Base-by-base conservation (phyloP, 1,140 invertebrate species). In the Calycopis cecrops region DNA sequence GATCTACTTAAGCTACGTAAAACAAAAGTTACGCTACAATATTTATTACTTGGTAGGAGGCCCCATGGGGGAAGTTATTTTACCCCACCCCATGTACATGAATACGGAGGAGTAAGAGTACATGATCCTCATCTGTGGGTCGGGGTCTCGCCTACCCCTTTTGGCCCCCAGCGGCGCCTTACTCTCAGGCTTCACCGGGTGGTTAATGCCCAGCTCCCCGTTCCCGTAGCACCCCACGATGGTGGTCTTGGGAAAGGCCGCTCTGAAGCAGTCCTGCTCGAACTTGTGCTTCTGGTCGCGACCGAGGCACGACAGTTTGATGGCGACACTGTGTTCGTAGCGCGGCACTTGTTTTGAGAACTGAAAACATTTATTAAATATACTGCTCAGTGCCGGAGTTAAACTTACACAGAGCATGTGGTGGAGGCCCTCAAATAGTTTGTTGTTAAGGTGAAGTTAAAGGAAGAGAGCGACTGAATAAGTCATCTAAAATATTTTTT, bases 221-320 rank as follows among this genome's bases (percentile, higher is more conserved):
- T 84, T 79, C 3, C 85, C 86, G 57, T 73, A 85, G 55, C 83
- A 85, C 37, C 82, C 85, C 44, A 74, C 49, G 4, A 87, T 60
- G n/a, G 68, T 66, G 6, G 83, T 87, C 18, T 67, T 54, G 0
- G 85, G 86, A 55, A 88, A 87, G 9, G 67, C 69, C 1, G 68
- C 60, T 2, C 79, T 65, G 60, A 86, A 85, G 28, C 64, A 72
- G 4, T 80, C 69, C 54, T 81, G 74, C 48, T 88, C 83, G 8
- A 72, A 51, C 14, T 72, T 70, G 52, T 84, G 78, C 33, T 73
- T 80, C 48, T 71, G 60, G 35, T 81, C 76, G 1, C 85, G 69
- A 9, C 82, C 86, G n/a, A 87, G 70, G 44, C 86, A 88, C 2
- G 84, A 83, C n/a, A 88, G 58, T 58, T 87, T 88, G 10, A 88